These are phyloP conservation scores for Brachyhypopomus occidentalis DNA, from an alignment of 2,113 vertebrate species.

Conservation along the genomic window DNA sequence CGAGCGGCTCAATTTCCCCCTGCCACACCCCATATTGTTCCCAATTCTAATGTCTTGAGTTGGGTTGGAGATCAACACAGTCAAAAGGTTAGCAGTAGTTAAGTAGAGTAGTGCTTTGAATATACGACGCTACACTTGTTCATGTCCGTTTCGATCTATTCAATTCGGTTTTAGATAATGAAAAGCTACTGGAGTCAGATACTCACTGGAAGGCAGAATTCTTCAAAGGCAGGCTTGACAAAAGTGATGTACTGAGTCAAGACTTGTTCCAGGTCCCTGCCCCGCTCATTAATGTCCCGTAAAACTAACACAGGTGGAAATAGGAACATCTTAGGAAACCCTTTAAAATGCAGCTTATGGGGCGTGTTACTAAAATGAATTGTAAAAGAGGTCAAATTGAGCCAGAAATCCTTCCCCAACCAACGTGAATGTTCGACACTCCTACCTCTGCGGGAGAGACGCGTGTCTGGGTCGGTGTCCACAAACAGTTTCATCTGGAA, in stretches of 20 bases:
- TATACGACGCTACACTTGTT: too few relatives aligned
- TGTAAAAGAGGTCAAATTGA: too few relatives aligned
- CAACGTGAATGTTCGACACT: background rate
- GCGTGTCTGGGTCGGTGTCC: constrained; percentile 93
- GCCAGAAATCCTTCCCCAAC: too few relatives aligned
- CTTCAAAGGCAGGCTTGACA: constrained; percentile 97
- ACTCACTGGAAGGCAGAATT: constrained; percentile 97
- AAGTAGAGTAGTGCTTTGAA: too few relatives aligned
- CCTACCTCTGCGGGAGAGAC: constrained; percentile 93
- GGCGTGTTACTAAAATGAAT: too few relatives aligned
- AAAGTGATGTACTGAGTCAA: constrained; percentile 94
- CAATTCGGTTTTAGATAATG: background rate
- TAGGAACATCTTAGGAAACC: background rate
- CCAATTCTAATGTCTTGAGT: too few relatives aligned
- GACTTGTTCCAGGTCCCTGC: constrained; percentile 92
- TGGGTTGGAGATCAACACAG: too few relatives aligned
- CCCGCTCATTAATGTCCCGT: constrained; percentile 90
- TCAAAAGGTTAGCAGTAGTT: too few relatives aligned
- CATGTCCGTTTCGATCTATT: background rate
- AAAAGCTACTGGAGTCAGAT: background rate
- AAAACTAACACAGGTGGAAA: constrained; percentile 75
- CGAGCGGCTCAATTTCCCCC: too few relatives aligned
- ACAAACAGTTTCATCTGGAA: constrained; percentile 99
- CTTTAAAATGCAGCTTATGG: too few relatives aligned
- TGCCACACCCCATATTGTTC: too few relatives aligned